Conservation (phyloP, 2,888 invertebrate species). For the Drepanosiphum platanoidis region DNA sequence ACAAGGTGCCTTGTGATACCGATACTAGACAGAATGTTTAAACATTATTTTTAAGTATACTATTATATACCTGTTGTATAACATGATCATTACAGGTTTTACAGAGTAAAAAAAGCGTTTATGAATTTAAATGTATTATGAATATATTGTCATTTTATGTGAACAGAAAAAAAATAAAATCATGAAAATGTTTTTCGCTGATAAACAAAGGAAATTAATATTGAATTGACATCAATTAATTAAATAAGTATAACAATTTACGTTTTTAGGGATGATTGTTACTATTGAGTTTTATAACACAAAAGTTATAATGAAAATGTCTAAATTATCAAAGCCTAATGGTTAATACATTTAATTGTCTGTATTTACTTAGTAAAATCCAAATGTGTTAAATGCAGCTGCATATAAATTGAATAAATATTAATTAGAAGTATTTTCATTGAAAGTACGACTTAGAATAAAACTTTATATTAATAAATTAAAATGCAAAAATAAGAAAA, state of each 20-base stretch:
- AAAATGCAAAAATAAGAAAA: too few species aligned
- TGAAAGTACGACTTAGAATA: too few species aligned
- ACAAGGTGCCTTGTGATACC: neutral
- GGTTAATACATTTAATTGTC: too few species aligned
- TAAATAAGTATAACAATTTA: neutral
- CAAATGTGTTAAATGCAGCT: too few species aligned
- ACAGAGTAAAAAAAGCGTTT: neutral
- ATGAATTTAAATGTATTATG: neutral
- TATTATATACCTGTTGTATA: neutral
- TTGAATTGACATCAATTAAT: neutral
- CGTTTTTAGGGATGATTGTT: neutral
- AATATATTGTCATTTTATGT: neutral
- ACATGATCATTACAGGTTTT: neutral
- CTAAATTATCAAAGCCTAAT: neutral
- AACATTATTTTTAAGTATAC: neutral
- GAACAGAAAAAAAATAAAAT: neutral
- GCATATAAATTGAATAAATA: too few species aligned
- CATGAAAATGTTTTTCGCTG: neutral
- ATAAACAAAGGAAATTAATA: neutral
- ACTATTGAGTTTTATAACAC: neutral
- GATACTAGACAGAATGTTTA: neutral
- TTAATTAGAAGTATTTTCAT: too few species aligned
- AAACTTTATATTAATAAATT: too few species aligned
- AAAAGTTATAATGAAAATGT: neutral
- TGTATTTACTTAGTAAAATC: too few species aligned